Percentiles rank a stretch among this genome's conserved stretches.
phyloP scores from a whole-genome alignment of 2,113 vertebrate species.

The Bos indicus region DNA sequence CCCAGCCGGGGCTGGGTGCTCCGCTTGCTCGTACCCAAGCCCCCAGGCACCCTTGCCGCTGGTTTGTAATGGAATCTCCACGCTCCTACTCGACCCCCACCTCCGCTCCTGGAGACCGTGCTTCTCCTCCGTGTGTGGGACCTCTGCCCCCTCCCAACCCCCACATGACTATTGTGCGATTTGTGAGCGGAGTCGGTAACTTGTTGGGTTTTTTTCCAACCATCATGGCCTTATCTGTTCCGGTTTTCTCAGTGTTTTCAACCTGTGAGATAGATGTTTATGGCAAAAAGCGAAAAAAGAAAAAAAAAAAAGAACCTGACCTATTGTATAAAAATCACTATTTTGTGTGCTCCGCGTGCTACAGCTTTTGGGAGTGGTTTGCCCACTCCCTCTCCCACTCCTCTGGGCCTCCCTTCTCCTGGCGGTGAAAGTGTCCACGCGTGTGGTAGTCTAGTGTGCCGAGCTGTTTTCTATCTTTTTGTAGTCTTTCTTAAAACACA shows the following conservation, averaged over 20 bases:
- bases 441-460: conserved; percentile 74
- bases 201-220: conserved; percentile 78
- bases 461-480: conserved; percentile 84
- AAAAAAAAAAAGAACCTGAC: conserved; percentile 14
- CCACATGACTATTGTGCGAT: conserved; percentile 74
- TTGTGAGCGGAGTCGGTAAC: conserved; percentile 76
- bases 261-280: conserved; percentile 79
- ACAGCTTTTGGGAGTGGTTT: conserved; percentile 63
- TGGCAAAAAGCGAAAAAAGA: conserved; percentile 48
- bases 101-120: conserved; percentile 48
- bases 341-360: conserved; percentile 74
- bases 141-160: conserved; percentile 33
- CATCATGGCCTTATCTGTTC: conserved; percentile 84
- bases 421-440: conserved; percentile 67
- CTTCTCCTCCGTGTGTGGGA: conserved; percentile 71
- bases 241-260: conserved; percentile 77
- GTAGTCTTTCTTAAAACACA: conserved; percentile 84
- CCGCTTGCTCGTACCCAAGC: not conserved
- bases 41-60: not conserved
- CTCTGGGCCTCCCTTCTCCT: conserved; percentile 1
- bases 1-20: not conserved
- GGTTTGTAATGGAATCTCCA: conserved; percentile 70
- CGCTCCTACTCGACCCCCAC: conserved; percentile 40
- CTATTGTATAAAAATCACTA: conserved; percentile 77
- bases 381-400: conserved; percentile 42